These are phyloP conservation scores for Proterorhinus semilunaris DNA, from an alignment of 2,113 vertebrate species.

Conservation along the genomic window DNA sequence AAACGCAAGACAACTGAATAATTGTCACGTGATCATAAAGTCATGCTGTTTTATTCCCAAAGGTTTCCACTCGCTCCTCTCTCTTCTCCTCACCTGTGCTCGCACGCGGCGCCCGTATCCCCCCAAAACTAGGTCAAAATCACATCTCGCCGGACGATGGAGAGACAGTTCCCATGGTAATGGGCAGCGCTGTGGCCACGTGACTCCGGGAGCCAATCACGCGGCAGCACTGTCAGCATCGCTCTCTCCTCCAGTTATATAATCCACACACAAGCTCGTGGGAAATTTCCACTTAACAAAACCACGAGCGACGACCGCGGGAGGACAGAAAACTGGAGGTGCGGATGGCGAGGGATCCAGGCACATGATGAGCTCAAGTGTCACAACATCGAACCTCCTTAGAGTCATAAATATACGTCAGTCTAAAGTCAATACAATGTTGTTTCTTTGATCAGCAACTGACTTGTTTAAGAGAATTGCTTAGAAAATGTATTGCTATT, in stretches of 20 bases:
- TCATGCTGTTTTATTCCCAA: background rate
- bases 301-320: background rate
- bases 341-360: too few species aligned
- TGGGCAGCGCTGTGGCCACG: slow-evolving; percentile 38
- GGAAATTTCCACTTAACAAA: slow-evolving; percentile 3
- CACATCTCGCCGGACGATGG: slow-evolving; percentile 22
- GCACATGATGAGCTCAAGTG: too few species aligned
- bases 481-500: too few species aligned
- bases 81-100: background rate
- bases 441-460: too few species aligned
- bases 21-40: too few species aligned
- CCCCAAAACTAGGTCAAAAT: slow-evolving; percentile 59
- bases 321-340: too few species aligned
- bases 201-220: slow-evolving; percentile 10
- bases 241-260: slow-evolving; percentile 18
- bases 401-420: too few species aligned
- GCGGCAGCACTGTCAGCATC: background rate
- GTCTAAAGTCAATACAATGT: too few species aligned
- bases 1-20: too few species aligned
- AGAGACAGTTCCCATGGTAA: slow-evolving; percentile 64
- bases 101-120: background rate
- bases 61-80: background rate
- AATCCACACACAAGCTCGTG: slow-evolving; percentile 1
- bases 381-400: too few species aligned
- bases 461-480: too few species aligned